Evolutionary conservation across 1,140 invertebrate species (phyloP).

Genomic region (Bombus fervidus): DNA sequence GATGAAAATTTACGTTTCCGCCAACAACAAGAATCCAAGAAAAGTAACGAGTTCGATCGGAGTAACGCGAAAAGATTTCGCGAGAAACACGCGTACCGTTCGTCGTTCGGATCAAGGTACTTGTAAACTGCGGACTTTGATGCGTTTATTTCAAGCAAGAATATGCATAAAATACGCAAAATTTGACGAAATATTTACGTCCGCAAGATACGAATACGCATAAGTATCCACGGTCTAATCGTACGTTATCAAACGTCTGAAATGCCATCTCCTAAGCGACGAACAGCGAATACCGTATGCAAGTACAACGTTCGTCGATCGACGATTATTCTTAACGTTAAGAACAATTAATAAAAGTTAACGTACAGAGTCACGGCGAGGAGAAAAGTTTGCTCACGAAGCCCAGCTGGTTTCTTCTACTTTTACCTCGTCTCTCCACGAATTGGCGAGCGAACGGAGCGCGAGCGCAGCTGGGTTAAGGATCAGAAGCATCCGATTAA

Average conservation of each 20-base stretch:
- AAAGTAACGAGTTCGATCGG: background rate
- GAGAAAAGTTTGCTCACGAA: constrained; percentile 44
- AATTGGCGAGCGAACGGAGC: constrained; percentile 46
- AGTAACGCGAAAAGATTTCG: background rate
- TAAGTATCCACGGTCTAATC: background rate
- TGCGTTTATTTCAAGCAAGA: background rate
- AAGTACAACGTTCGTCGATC: background rate
- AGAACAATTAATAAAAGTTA: constrained; percentile 41
- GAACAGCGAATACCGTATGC: too few relatives aligned
- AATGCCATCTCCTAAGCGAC: too few relatives aligned
- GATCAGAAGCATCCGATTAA: constrained; percentile 70
- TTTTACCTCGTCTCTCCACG: background rate
- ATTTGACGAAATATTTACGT: background rate
- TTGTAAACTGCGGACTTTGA: background rate
- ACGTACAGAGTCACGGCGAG: constrained; percentile 36
- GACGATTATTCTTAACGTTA: constrained; percentile 42
- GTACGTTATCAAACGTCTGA: background rate
- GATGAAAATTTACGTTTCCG: background rate
- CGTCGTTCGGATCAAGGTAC: background rate
- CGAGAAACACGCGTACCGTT: background rate
- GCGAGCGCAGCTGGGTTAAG: constrained; percentile 67
- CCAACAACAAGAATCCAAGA: background rate
- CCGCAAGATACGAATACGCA: background rate
- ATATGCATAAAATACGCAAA: background rate
- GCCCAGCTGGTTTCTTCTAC: background rate